phyloP scores from a whole-genome alignment of 2,113 vertebrate species.

The Erythrocercus mccallii region DNA sequence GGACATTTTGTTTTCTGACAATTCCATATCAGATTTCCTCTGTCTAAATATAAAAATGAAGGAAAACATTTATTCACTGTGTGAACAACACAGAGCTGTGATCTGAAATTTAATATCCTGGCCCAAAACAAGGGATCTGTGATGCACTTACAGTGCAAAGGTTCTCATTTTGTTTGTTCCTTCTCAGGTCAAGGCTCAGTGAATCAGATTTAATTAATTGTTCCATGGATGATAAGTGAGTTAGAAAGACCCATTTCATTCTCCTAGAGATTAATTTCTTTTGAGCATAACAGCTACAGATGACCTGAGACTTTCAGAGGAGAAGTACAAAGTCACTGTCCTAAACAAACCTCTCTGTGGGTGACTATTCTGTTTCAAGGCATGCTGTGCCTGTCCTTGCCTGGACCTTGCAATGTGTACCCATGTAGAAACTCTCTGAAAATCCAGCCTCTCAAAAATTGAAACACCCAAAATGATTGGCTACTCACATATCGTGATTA shows the following conservation, averaged over 20 bases:
- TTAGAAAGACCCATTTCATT: not conserved
- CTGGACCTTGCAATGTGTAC: not conserved
- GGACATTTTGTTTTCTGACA: not conserved
- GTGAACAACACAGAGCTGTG: not conserved
- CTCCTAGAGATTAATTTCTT: not conserved
- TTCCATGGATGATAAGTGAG: not conserved
- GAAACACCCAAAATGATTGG: not conserved
- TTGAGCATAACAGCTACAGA: not conserved
- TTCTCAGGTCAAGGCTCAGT: not conserved
- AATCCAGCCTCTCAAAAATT: not conserved
- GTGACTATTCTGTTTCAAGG: not conserved
- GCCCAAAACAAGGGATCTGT: not conserved
- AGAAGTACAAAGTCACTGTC: not conserved
- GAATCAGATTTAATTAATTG: constrained; percentile 23
- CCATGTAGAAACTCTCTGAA: not conserved
- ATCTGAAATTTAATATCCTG: constrained; percentile 34
- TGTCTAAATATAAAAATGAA: not conserved
- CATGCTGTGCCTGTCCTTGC: not conserved
- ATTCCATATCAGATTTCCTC: not conserved
- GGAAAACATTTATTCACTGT: not conserved
- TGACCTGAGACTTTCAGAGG: not conserved
- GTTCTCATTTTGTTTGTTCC: constrained; percentile 2
- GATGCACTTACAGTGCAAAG: not conserved
- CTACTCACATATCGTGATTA: not conserved
- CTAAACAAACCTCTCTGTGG: not conserved